Base-by-base conservation (phyloP, 1,140 invertebrate species). In the Teleopsis dalmanni region DNA sequence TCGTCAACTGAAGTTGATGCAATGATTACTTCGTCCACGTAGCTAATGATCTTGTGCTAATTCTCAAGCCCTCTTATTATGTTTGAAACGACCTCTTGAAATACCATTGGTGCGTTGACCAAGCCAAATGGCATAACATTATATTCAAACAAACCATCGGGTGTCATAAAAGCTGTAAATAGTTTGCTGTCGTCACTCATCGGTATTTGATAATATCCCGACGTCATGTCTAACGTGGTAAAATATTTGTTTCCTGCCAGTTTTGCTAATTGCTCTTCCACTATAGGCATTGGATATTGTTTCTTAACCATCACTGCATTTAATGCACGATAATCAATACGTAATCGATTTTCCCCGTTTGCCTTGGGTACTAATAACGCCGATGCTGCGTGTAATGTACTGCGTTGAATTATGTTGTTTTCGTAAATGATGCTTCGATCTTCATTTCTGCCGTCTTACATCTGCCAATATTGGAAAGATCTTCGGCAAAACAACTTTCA, bases 361-460 rank as follows among this genome's bases (percentile, higher is more conserved):
- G 75, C 74, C 48, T 82, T 83, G 2, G 54, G 57, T 0, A 78
- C 71, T 8, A 78, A 37, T 0, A 79, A 67, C 0, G 76, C 53
- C 1, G 73, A 75, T 0, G 65, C 40, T 38, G 53, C 27, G 71
- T 56, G 9, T 62, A 70, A 0, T 57, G 64, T 54, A 7, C 69
- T 69, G 1, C 69, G 68, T 52, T 72, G 65, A 2, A 76, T 69
- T 0, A 75, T 52, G 37, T 2, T 55, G 62, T 6, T 59, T 45
- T 53, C 19, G 1, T 73, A 27, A 61, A 74, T 26, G 13, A 19
- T 57, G 27, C 54, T 25, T 53, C 22, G 26, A 42, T 33, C 4
- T 26, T 23, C 47, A 42, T 33, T 21, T 13, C 7, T 34, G 37
- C 18, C 13, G 11, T 50, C 19, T 50, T 50, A 21, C 38, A 42